Conservation (phyloP, 1,140 invertebrate genomes). For the Drosophila kanapiae region DNA sequence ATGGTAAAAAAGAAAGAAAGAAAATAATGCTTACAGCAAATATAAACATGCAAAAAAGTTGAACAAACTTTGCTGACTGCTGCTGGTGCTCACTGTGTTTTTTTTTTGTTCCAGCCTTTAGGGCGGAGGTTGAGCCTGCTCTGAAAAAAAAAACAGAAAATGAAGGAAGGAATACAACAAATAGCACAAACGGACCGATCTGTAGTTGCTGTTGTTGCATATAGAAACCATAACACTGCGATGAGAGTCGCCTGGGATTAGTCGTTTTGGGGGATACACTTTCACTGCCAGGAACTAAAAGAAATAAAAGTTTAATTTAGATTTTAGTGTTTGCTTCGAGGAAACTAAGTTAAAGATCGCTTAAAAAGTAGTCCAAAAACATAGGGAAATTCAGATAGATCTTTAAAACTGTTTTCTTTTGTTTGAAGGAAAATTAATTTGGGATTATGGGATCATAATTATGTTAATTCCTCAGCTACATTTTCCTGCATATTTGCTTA, state of each 20-base stretch:
- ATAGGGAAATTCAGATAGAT: not conserved
- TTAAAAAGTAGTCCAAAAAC: not conserved
- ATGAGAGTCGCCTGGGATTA: slow-evolving; percentile 37
- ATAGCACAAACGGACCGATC: slow-evolving; percentile 25
- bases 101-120: slow-evolving; percentile 26
- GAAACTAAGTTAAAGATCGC: not conserved
- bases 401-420: not conserved
- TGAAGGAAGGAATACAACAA: slow-evolving; percentile 45
- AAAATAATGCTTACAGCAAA: slow-evolving; percentile 73
- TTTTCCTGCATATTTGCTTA: not conserved
- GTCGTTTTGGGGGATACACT: slow-evolving; percentile 43
- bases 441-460: slow-evolving; percentile 8
- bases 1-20: slow-evolving; percentile 39
- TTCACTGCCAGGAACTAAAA: slow-evolving; percentile 33
- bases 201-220: slow-evolving; percentile 7
- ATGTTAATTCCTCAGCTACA: not conserved
- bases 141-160: slow-evolving; percentile 34
- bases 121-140: slow-evolving; percentile 53
- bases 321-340: slow-evolving; percentile 29
- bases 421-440: not conserved
- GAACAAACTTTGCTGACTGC: slow-evolving; percentile 67
- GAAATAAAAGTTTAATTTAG: slow-evolving; percentile 32
- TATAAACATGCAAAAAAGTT: slow-evolving; percentile 65
- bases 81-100: slow-evolving; percentile 2
- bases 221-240: slow-evolving; percentile 29